phyloP scores from a whole-genome alignment of 1,140 invertebrate genomes.

The Akabosia matsudoensis region DNA sequence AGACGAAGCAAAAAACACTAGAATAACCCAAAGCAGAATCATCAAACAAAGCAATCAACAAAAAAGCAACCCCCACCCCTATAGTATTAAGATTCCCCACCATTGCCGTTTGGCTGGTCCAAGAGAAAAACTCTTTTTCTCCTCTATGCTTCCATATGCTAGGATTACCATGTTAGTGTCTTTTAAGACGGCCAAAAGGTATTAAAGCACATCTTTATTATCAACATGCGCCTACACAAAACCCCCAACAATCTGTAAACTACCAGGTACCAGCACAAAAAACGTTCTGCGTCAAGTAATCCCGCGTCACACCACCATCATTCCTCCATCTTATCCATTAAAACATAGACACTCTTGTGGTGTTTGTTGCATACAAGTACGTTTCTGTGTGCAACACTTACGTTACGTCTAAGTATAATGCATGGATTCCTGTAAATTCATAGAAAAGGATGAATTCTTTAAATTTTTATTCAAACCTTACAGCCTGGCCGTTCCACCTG shows the following conservation, averaged over 20 bases:
- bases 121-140: background rate
- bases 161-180: too few relatives aligned
- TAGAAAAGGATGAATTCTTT: background rate
- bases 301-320: background rate
- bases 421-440: constrained; percentile 5
- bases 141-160: background rate
- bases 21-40: background rate
- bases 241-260: background rate
- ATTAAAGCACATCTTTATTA: background rate
- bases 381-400: background rate
- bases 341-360: too few relatives aligned
- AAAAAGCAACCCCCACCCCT: constrained; percentile 14
- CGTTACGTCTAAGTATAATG: background rate
- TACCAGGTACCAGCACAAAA: background rate
- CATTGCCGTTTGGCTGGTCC: background rate
- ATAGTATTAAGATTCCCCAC: constrained; percentile 13
- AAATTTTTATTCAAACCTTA: background rate
- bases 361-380: too few relatives aligned
- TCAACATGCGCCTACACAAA: background rate
- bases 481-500: constrained; percentile 3
- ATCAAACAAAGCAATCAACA: background rate
- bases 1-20: background rate
- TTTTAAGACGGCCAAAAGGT: too few relatives aligned
- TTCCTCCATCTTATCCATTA: too few relatives aligned
- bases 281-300: background rate